These are phyloP conservation scores for Sminthurinus signatus DNA, from an alignment of 1,140 invertebrate species.

Conservation along the genomic window DNA sequence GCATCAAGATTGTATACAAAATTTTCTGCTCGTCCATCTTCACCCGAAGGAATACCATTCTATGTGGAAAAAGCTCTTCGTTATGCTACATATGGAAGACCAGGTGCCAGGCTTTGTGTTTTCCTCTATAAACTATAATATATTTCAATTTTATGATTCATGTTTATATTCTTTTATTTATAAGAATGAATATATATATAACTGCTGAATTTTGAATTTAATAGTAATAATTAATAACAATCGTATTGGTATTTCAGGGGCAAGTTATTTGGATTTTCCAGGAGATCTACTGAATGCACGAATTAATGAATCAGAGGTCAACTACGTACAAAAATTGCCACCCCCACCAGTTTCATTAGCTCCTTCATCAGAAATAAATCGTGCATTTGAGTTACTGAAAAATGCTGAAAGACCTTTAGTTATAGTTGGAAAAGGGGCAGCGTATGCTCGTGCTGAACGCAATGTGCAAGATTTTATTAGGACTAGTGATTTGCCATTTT, in stretches of 20 bases:
- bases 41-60: slow-evolving; percentile 69
- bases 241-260: slow-evolving; percentile 59
- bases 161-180: too few relatives aligned
- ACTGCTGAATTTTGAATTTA: background rate
- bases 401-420: slow-evolving; percentile 73
- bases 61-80: slow-evolving; percentile 90
- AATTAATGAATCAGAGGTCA: slow-evolving; percentile 48
- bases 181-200: too few relatives aligned
- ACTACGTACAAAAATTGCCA: slow-evolving; percentile 48
- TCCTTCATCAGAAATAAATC: slow-evolving; percentile 56
- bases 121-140: background rate
- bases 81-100: slow-evolving; percentile 74
- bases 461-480: slow-evolving; percentile 62
- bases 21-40: slow-evolving; percentile 80
- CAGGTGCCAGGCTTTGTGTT: too few relatives aligned
- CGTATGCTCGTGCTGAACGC: slow-evolving; percentile 70
- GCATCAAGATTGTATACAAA: slow-evolving; percentile 77
- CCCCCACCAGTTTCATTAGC: slow-evolving; percentile 63
- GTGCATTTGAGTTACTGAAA: slow-evolving; percentile 62
- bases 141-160: background rate
- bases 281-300: slow-evolving; percentile 64
- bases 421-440: slow-evolving; percentile 76
- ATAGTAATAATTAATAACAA: background rate
- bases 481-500: slow-evolving; percentile 69
- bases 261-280: slow-evolving; percentile 81